phyloP scores from a whole-genome alignment of 2,113 vertebrate species.

The Baryphthengus martii region DNA sequence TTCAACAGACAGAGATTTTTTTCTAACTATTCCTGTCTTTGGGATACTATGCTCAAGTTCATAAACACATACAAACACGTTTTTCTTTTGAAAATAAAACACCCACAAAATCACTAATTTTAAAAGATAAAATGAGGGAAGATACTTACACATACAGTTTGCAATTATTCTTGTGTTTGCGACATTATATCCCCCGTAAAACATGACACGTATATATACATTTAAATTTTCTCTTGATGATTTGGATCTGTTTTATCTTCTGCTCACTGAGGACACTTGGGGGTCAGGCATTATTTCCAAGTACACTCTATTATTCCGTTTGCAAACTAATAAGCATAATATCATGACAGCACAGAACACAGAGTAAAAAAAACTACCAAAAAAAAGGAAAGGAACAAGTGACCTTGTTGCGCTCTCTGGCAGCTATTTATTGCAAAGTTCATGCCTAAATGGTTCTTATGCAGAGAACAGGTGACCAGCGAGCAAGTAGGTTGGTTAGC shows the following conservation, averaged over 20 bases:
- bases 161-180: constrained; percentile 68
- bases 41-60: constrained; percentile 27
- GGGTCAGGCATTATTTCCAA: constrained; percentile 60
- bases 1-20: constrained; percentile 33
- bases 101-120: constrained; percentile 2
- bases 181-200: constrained; percentile 52
- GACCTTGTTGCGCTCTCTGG: constrained; percentile 66
- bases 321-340: constrained; percentile 59
- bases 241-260: constrained; percentile 68
- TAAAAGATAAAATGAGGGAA: constrained; percentile 52
- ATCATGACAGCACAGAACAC: constrained; percentile 26
- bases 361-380: neutral
- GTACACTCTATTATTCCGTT: constrained; percentile 29
- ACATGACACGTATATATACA: neutral
- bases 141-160: constrained; percentile 78
- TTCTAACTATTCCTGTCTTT: neutral
- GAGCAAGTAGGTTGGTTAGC: constrained; percentile 72
- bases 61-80: neutral
- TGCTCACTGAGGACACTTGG: constrained; percentile 57
- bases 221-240: neutral
- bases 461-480: constrained; percentile 88
- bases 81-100: constrained; percentile 43
- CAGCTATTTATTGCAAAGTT: constrained; percentile 94
- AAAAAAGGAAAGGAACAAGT: constrained; percentile 66
- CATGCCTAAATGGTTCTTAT: constrained; percentile 88